Percentiles rank a stretch among this genome's conserved stretches.
phyloP scores from a whole-genome alignment of 2,888 invertebrate species.

The Orthosia gracilis region DNA sequence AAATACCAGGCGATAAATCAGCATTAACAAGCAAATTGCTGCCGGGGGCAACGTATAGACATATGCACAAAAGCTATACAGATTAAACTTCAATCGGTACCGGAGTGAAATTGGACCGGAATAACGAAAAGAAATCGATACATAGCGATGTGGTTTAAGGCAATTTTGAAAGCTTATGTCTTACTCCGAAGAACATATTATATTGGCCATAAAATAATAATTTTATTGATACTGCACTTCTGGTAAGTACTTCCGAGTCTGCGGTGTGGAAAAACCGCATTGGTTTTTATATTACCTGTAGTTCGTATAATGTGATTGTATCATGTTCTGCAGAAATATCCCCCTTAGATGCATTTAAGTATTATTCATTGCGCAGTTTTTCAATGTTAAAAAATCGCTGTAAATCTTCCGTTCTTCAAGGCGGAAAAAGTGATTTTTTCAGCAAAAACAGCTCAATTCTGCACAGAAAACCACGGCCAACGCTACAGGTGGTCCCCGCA shows the following conservation, averaged over 20 bases:
- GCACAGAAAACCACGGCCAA: not conserved
- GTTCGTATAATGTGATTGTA: constrained; percentile 46
- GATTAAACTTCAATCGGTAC: constrained; percentile 75
- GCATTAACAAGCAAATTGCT: constrained; percentile 78
- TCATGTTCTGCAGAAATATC: constrained; percentile 38
- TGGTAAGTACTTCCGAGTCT: constrained; percentile 56
- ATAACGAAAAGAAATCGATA: constrained; percentile 84
- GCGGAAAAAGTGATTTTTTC: not conserved
- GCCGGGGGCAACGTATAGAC: constrained; percentile 71
- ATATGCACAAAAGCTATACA: constrained; percentile 71
- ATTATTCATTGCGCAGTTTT: not conserved
- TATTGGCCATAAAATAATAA: constrained; percentile 70
- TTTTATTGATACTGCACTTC: constrained; percentile 66
- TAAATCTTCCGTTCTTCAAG: not conserved
- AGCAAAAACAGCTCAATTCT: not conserved
- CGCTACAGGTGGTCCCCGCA: not conserved
- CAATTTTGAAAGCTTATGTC: constrained; percentile 77
- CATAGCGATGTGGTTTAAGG: constrained; percentile 73
- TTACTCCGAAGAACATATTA: constrained; percentile 68
- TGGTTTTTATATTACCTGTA: constrained; percentile 45
- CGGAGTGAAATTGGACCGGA: constrained; percentile 84
- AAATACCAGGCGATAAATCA: constrained; percentile 80
- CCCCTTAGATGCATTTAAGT: not conserved
- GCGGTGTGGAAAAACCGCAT: constrained; percentile 57
- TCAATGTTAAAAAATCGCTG: not conserved